These are phyloP conservation scores for Calosoma granatense DNA, from an alignment of 1,140 invertebrate species.

Conservation along the genomic window DNA sequence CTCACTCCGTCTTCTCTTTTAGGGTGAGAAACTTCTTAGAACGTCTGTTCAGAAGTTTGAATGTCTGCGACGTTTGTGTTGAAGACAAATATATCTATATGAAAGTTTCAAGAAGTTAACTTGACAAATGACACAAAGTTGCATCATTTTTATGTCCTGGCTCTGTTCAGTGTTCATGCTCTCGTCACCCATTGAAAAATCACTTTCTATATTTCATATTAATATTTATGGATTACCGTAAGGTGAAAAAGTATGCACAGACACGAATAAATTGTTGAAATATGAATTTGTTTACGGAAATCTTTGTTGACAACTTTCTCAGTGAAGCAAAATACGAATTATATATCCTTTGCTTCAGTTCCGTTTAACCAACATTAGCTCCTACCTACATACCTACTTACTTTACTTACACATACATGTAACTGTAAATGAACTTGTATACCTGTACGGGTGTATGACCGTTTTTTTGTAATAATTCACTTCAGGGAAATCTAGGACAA, in stretches of 20 bases:
- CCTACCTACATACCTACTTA: too few relatives aligned
- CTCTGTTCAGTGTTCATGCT: background rate
- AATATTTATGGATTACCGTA: background rate
- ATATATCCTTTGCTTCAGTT: too few relatives aligned
- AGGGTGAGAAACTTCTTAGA: background rate
- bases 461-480: too few relatives aligned
- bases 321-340: too few relatives aligned
- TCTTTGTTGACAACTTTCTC: too few relatives aligned
- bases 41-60: background rate
- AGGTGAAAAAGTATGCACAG: background rate
- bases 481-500: too few relatives aligned
- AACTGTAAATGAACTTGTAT: too few relatives aligned
- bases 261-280: background rate
- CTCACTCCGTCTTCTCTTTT: background rate
- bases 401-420: too few relatives aligned
- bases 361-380: too few relatives aligned
- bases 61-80: background rate
- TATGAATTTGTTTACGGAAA: background rate
- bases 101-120: slow-evolving; percentile 4
- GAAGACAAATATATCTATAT: slow-evolving; percentile 7
- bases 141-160: background rate
- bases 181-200: slow-evolving; percentile 4
- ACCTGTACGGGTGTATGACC: too few relatives aligned
- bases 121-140: slow-evolving; percentile 7
- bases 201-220: slow-evolving; percentile 1